phyloP scores from a whole-genome alignment of 1,140 invertebrate genomes.

The Drosophila biarmipes region DNA sequence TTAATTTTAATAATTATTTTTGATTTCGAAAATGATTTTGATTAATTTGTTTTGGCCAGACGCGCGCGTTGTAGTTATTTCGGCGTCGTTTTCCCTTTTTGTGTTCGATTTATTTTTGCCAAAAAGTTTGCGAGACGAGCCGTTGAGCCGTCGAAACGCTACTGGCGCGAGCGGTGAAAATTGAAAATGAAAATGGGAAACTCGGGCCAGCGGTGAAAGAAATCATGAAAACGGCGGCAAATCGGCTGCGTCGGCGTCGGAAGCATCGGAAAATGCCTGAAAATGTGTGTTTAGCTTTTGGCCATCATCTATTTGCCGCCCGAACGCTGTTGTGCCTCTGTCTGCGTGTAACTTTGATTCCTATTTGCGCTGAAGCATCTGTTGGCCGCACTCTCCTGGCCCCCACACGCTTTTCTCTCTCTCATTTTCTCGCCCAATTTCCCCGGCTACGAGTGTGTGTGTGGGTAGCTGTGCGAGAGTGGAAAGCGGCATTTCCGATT shows the following conservation, averaged over 20 bases:
- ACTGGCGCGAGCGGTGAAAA: slow-evolving; percentile 79
- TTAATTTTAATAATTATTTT: slow-evolving; percentile 29
- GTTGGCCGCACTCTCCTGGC: slow-evolving; percentile 29
- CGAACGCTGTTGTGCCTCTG: slow-evolving; percentile 26
- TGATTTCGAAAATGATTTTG: slow-evolving; percentile 26
- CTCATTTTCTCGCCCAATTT: slow-evolving; percentile 20
- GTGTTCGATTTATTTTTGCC: slow-evolving; percentile 22
- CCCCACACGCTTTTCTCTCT: slow-evolving; percentile 30
- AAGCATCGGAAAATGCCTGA: slow-evolving; percentile 69
- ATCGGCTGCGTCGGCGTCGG: slow-evolving; percentile 71
- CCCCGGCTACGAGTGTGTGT: slow-evolving; percentile 11
- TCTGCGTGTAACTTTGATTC: slow-evolving; percentile 71
- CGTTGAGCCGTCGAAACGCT: slow-evolving; percentile 81
- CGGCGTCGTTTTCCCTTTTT: slow-evolving; percentile 1
- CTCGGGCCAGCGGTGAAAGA: slow-evolving; percentile 70
- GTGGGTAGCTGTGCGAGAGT: slow-evolving; percentile 37
- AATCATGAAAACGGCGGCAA: slow-evolving; percentile 64
- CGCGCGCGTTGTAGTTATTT: slow-evolving; percentile 35
- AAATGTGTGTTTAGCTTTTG: slow-evolving; percentile 62
- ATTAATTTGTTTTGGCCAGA: slow-evolving; percentile 1
- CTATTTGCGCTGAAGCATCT: slow-evolving; percentile 53
- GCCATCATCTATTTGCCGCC: slow-evolving; percentile 47
- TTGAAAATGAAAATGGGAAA: slow-evolving; percentile 82
- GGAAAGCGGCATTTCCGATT: slow-evolving; percentile 67
- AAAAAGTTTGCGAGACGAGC: slow-evolving; percentile 80